Percentiles rank a stretch among this genome's conserved stretches.
Evolutionary conservation across 2,113 vertebrate species (phyloP).

Genomic region (Toxotes jaculatrix): DNA sequence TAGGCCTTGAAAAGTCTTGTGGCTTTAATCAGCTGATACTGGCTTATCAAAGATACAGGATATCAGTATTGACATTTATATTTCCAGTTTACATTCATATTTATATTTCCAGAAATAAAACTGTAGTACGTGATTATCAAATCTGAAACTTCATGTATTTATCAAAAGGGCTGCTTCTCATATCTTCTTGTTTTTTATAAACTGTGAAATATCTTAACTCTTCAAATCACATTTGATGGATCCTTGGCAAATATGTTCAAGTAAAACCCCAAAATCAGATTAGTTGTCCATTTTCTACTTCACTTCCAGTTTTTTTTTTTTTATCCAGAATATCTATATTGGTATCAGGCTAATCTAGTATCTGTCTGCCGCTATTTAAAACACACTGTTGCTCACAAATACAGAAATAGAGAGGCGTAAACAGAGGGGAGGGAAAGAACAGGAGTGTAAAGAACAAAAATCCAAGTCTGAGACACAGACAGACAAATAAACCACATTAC

Average conservation of each 20-base stretch:
- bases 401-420: conserved; percentile 55
- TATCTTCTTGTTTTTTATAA: background rate
- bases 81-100: too few species aligned
- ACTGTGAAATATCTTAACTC: background rate
- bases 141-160: background rate
- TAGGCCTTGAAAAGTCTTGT: background rate
- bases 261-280: background rate
- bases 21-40: too few species aligned
- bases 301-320: background rate
- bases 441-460: conserved; percentile 48
- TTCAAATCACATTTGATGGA: background rate
- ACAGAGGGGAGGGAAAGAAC: conserved; percentile 24
- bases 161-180: too few species aligned
- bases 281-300: background rate
- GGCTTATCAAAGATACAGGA: background rate
- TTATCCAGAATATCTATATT: conserved; percentile 10
- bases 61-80: background rate
- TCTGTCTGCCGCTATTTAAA: conserved; percentile 50
- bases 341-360: conserved; percentile 17
- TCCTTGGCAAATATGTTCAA: background rate
- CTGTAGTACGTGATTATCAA: background rate
- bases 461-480: conserved; percentile 52
- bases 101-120: too few species aligned
- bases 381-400: conserved; percentile 45
- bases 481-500: conserved; percentile 58